Evolutionary conservation across 2,797 vertebrate species (phyloP).

Genomic region (Anomalospiza imberbis): DNA sequence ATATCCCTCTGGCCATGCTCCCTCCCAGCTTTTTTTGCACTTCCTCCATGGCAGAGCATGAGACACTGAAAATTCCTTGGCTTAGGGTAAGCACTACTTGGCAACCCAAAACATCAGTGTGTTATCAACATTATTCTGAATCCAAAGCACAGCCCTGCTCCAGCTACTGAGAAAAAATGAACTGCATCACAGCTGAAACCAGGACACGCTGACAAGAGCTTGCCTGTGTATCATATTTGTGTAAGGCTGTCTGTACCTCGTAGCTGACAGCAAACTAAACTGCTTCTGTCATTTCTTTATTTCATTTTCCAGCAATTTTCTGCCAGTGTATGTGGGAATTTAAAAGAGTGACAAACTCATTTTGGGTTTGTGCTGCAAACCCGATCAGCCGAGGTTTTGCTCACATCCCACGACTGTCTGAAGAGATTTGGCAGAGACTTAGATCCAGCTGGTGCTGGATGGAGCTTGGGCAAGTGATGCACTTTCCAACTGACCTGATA

Average conservation of each 20-base stretch:
- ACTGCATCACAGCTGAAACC: not conserved
- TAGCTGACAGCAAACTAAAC: conserved; percentile 24
- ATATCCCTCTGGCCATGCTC: not conserved
- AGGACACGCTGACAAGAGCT: not conserved
- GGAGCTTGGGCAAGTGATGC: not conserved
- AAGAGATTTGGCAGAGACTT: conserved; percentile 2
- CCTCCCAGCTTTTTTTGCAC: not conserved
- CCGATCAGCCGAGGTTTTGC: not conserved
- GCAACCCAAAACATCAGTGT: not conserved
- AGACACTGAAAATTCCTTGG: not conserved
- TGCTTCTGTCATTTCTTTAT: conserved; percentile 38
- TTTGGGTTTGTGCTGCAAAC: conserved; percentile 18
- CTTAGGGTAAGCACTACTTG: not conserved
- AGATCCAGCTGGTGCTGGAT: not conserved
- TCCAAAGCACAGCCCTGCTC: not conserved
- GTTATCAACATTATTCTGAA: not conserved
- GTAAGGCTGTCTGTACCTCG: not conserved
- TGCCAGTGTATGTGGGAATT: not conserved
- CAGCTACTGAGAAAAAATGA: not conserved
- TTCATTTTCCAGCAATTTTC: conserved; percentile 34
- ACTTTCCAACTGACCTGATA: not conserved
- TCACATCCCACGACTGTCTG: not conserved
- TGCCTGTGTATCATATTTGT: not conserved
- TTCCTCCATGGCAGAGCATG: not conserved
- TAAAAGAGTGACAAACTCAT: conserved; percentile 54